phyloP scores from a whole-genome alignment of 2,888 invertebrate species.

The Spisula solida region DNA sequence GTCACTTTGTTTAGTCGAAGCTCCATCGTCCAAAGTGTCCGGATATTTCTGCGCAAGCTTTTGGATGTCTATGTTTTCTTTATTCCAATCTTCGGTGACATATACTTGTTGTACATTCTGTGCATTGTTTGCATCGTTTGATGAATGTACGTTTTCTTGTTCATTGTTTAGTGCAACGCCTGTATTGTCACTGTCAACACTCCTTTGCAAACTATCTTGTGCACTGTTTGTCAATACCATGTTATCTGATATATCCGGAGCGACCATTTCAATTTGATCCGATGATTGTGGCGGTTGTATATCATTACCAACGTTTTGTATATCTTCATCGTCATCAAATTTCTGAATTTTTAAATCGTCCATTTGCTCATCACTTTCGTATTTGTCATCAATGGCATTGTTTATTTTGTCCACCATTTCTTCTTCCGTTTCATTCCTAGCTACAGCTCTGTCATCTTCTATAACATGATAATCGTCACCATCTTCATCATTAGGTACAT shows the following conservation, averaged over 20 bases:
- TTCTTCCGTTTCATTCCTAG: background rate
- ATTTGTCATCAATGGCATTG: background rate
- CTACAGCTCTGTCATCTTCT: background rate
- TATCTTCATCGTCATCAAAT: background rate
- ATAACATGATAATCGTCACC: background rate
- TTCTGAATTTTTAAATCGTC: background rate
- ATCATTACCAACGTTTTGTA: background rate
- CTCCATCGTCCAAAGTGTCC: constrained; percentile 14
- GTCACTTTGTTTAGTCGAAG: background rate
- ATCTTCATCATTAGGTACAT: background rate
- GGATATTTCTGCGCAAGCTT: constrained; percentile 15
- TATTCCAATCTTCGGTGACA: background rate
- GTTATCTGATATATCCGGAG: no score
- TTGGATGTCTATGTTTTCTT: background rate
- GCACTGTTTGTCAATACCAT: background rate
- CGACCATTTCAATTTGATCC: background rate
- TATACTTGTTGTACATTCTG: background rate
- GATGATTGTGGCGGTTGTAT: background rate
- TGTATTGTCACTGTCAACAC: background rate
- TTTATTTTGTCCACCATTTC: background rate
- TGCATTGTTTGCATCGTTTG: background rate
- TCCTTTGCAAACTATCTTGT: background rate
- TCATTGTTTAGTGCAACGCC: background rate
- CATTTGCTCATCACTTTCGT: background rate
- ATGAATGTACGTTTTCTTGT: background rate